phyloP scores from a whole-genome alignment of 2,888 invertebrate genomes.

The Melieria picta region DNA sequence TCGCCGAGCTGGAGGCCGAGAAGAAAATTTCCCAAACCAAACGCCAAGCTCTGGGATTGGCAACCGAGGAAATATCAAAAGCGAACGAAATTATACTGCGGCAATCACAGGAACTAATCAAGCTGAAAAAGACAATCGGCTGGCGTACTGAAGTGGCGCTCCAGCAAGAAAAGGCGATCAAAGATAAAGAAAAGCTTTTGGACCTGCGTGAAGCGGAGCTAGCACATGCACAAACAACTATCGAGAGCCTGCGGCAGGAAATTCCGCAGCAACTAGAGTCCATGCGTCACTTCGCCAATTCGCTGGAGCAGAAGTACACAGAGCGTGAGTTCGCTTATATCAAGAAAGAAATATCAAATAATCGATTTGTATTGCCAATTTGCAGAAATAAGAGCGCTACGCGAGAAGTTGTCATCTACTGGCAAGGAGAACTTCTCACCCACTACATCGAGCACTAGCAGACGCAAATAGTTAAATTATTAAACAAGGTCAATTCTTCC shows the following conservation, averaged over 20 bases:
- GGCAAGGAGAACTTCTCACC: slow-evolving; percentile 40
- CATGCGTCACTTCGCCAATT: slow-evolving; percentile 57
- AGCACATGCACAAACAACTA: slow-evolving; percentile 47
- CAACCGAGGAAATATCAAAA: slow-evolving; percentile 64
- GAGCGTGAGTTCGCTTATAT: slow-evolving; percentile 51
- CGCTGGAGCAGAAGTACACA: slow-evolving; percentile 60
- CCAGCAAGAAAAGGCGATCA: slow-evolving; percentile 61
- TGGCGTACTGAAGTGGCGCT: slow-evolving; percentile 64
- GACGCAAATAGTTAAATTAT: slow-evolving; percentile 14
- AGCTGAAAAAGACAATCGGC: slow-evolving; percentile 57
- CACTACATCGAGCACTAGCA: neutral
- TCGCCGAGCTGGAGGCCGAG: slow-evolving; percentile 64
- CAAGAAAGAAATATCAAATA: neutral
- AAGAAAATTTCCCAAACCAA: slow-evolving; percentile 63
- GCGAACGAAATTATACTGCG: slow-evolving; percentile 64
- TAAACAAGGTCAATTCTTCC: neutral
- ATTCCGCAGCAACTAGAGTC: slow-evolving; percentile 59
- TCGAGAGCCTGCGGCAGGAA: slow-evolving; percentile 54
- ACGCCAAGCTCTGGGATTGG: slow-evolving; percentile 62
- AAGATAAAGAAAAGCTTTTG: slow-evolving; percentile 55
- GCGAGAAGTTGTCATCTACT: slow-evolving; percentile 38
- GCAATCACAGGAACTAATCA: slow-evolving; percentile 57
- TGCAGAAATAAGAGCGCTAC: slow-evolving; percentile 50
- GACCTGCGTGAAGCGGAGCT: slow-evolving; percentile 52
- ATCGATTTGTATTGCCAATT: slow-evolving; percentile 25